Evolutionary conservation across 2,888 invertebrate species (phyloP).

Genomic region (Saturnia japonica): DNA sequence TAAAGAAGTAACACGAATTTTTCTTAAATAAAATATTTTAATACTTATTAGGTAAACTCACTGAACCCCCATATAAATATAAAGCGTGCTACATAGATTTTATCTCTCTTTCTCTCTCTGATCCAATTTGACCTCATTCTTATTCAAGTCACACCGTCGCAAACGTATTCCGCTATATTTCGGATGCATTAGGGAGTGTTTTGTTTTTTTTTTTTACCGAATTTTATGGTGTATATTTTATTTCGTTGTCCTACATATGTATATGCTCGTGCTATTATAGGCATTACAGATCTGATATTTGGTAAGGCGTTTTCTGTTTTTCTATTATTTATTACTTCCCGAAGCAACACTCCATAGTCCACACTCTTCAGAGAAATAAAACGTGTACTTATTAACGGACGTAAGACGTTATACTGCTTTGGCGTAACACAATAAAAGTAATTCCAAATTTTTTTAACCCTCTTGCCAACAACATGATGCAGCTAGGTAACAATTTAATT

Average conservation of each 20-base stretch:
- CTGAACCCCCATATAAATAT: slow-evolving; percentile 16
- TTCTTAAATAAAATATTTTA: background rate
- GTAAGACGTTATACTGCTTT: too few relatives aligned
- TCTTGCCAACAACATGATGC: too few relatives aligned
- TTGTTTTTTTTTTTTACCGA: slow-evolving; percentile 45
- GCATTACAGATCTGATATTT: background rate
- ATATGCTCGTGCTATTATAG: background rate
- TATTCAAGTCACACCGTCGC: slow-evolving; percentile 69
- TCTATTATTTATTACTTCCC: too few relatives aligned
- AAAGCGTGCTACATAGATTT: slow-evolving; percentile 51
- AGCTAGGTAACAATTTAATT: too few relatives aligned
- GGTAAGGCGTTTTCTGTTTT: background rate
- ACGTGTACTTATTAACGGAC: too few relatives aligned
- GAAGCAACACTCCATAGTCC: too few relatives aligned
- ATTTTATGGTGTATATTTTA: slow-evolving; percentile 26
- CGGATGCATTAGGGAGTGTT: slow-evolving; percentile 69
- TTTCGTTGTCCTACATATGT: background rate
- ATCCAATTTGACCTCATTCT: slow-evolving; percentile 76
- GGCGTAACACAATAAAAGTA: too few relatives aligned
- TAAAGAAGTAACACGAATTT: background rate
- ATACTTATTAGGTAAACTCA: background rate
- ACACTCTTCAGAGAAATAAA: too few relatives aligned
- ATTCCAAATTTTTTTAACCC: too few relatives aligned
- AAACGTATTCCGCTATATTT: slow-evolving; percentile 70
- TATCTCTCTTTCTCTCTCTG: slow-evolving; percentile 49